Base-by-base conservation (phyloP, 2,888 invertebrate species). In the Cantharis rustica region DNA sequence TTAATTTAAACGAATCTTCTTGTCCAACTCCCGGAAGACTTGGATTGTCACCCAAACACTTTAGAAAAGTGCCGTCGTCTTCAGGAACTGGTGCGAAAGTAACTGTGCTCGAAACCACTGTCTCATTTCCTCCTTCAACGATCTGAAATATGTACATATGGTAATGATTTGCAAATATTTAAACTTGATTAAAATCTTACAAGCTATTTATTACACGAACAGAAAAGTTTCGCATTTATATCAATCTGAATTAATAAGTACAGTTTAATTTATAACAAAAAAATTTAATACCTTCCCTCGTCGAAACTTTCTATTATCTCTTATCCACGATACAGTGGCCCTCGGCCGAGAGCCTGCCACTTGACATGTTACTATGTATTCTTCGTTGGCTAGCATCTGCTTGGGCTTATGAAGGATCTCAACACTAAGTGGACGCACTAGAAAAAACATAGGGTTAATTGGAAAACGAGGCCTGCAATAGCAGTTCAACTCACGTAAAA, bases 21-120 rank as follows among this genome's bases (percentile, higher is more conserved):
- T 95, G 91, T 81, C 92, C 93, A 75, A 93, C 93, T 69, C 93
- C 93, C 11, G 93, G 92, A 79, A 97, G 90, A 79, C 93, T 92
- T 73, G 93, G 94, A 90, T 97, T 97, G 86, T 95, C 94, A 5
- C 95, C 96, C 83, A 94, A 93, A 87, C 96, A 97, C 87, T 94
- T 95, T 80, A 97, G 90, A 86, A 92, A 92, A 75, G 95, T 94
- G 9, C 94, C 94, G 85, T 96, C 95, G 87, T 97, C 96, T 85
- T 96, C 96, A 1, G 96, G 95, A 81, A 93, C 90, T 15, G 96
- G 96, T 83, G 93, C 92, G 88, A 96, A 96, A 81, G 93, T 93
- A 81, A 96, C 89, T 72, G 92, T 93, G 87, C 95, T 96, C 85
- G 92, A 90, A 78, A 95, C 94, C 87, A 92, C 91, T 20, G 93